These are phyloP conservation scores for Myzus persicae DNA, from an alignment of 1,140 invertebrate genomes.

Conservation along the genomic window DNA sequence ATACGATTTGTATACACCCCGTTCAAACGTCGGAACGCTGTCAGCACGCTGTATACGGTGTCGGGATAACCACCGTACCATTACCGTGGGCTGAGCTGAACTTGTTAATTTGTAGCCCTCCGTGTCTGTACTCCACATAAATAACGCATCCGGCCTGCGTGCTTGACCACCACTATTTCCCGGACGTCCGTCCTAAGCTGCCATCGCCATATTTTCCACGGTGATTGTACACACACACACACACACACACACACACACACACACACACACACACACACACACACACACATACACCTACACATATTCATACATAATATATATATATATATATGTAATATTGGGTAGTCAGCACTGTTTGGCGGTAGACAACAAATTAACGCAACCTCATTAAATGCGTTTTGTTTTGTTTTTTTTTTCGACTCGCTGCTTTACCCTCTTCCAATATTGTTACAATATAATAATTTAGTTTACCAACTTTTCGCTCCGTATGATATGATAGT, in stretches of 20 bases:
- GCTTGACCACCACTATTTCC: not conserved
- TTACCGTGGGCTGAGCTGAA: not conserved
- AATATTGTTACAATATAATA: not conserved
- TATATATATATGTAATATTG: not conserved
- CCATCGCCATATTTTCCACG: not conserved
- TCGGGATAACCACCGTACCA: not conserved
- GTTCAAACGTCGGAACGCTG: not conserved
- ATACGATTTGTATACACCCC: not conserved
- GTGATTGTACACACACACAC: not conserved
- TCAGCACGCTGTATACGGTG: not conserved
- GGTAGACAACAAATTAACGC: not conserved
- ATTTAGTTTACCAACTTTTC: not conserved
- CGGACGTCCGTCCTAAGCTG: not conserved
- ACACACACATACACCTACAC: not conserved
- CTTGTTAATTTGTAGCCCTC: slow-evolving; percentile 13
- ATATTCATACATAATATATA: no score
- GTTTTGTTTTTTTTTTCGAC: not conserved
- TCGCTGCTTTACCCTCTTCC: not conserved
- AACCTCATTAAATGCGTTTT: not conserved
- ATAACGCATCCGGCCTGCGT: slow-evolving; percentile 22
- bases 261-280: no score
- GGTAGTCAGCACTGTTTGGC: not conserved
- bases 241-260: not conserved
- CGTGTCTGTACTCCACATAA: not conserved
- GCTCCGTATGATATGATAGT: not conserved